Evolutionary conservation across 2,888 invertebrate species (phyloP).

Genomic region (Nemotelus pantherinus): DNA sequence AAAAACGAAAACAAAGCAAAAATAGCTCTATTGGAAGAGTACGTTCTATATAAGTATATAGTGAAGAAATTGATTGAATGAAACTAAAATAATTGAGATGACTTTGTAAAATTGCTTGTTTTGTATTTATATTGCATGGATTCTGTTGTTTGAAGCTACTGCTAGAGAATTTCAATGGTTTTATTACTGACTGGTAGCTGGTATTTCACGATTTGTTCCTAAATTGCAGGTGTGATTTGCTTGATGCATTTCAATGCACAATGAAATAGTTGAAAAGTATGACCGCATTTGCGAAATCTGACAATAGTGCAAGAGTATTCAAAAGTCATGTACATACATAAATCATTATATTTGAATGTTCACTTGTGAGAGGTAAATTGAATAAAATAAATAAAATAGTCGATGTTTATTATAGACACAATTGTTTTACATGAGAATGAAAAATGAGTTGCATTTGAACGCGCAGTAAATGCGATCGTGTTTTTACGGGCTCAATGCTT

Average conservation of each 20-base stretch:
- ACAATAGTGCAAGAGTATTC: conserved; percentile 15
- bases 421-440: too few species aligned
- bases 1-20: too few species aligned
- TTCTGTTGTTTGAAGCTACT: background rate
- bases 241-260: background rate
- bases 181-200: too few species aligned
- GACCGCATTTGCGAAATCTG: background rate
- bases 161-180: too few species aligned
- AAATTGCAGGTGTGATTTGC: too few species aligned
- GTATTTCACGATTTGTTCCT: too few species aligned
- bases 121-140: background rate
- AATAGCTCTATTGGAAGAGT: too few species aligned
- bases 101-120: conserved; percentile 2
- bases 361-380: background rate
- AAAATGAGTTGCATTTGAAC: too few species aligned
- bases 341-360: background rate
- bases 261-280: background rate
- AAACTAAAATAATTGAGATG: background rate
- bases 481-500: too few species aligned
- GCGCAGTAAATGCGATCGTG: too few species aligned
- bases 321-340: conserved; percentile 8
- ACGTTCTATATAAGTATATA: background rate
- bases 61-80: background rate
- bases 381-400: background rate
- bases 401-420: background rate